Evolutionary conservation across 2,888 invertebrate genomes (phyloP).

Genomic region (Epinotia brunnichana): DNA sequence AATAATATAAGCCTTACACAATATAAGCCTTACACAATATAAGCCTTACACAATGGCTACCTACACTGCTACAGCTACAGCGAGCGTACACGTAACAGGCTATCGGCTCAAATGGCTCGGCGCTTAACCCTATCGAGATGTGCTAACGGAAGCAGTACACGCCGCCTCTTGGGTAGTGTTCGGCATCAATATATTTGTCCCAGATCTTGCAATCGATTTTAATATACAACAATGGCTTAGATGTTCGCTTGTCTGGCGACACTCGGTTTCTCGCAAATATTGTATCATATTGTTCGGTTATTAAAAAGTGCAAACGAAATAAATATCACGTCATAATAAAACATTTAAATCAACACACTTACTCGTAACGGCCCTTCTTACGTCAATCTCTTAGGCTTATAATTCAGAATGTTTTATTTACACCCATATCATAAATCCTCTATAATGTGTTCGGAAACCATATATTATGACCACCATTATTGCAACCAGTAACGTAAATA

Average conservation of each 20-base stretch:
- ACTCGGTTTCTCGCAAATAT: not conserved
- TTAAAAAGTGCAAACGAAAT: no score
- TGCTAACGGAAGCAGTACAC: slow-evolving; percentile 34
- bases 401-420: no score
- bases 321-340: no score
- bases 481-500: no score
- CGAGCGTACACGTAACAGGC: slow-evolving; percentile 19
- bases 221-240: not conserved
- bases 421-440: no score
- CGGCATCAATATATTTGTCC: slow-evolving; percentile 25
- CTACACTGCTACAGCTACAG: no score
- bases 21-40: no score
- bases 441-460: no score
- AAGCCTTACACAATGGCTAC: not conserved
- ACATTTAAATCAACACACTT: no score
- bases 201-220: slow-evolving; percentile 14
- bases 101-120: slow-evolving; percentile 26
- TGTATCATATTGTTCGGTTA: not conserved
- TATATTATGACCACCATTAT: no score
- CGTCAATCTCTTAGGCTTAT: no score
- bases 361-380: no score
- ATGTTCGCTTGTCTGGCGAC: not conserved
- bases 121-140: slow-evolving; percentile 36
- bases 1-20: slow-evolving; percentile 15
- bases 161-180: slow-evolving; percentile 22